Conservation (phyloP, 1,140 invertebrate genomes). For the Chymomyza costata region DNA sequence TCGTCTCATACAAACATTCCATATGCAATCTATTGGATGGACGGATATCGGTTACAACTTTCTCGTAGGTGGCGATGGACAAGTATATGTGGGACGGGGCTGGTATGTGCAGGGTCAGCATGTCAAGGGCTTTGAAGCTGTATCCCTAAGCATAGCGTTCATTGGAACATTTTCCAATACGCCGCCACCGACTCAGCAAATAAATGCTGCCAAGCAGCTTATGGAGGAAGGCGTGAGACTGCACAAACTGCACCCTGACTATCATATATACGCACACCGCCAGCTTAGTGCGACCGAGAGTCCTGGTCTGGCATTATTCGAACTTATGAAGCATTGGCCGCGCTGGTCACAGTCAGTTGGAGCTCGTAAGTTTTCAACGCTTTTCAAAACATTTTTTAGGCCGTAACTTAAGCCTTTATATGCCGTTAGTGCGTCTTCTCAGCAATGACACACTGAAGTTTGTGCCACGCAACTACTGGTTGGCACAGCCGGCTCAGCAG, state of each 20-base stretch:
- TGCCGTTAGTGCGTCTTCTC: conserved; percentile 34
- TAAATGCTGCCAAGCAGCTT: conserved; percentile 78
- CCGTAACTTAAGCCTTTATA: background rate
- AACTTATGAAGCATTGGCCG: conserved; percentile 78
- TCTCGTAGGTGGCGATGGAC: conserved; percentile 84
- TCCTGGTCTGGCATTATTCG: conserved; percentile 79
- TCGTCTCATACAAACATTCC: conserved; percentile 79
- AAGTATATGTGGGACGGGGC: conserved; percentile 81
- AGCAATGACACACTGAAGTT: conserved; percentile 61
- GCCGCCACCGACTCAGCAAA: conserved; percentile 77
- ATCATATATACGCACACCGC: conserved; percentile 79
- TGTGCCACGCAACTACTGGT: conserved; percentile 77
- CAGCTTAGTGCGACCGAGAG: conserved; percentile 79
- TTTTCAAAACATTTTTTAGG: too few relatives aligned
- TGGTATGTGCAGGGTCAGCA: conserved; percentile 82
- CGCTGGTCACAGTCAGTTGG: conserved; percentile 72
- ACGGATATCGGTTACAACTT: conserved; percentile 85
- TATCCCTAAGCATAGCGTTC: conserved; percentile 81
- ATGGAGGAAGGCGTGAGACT: conserved; percentile 79
- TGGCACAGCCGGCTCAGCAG: conserved; percentile 78
- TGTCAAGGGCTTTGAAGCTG: conserved; percentile 79
- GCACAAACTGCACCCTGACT: conserved; percentile 77
- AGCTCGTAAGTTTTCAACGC: conserved; percentile 27
- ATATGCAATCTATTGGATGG: conserved; percentile 78
- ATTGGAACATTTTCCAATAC: conserved; percentile 81